Conservation (phyloP, 2,888 invertebrate genomes). For the Leptinotarsa rubiginosa region DNA sequence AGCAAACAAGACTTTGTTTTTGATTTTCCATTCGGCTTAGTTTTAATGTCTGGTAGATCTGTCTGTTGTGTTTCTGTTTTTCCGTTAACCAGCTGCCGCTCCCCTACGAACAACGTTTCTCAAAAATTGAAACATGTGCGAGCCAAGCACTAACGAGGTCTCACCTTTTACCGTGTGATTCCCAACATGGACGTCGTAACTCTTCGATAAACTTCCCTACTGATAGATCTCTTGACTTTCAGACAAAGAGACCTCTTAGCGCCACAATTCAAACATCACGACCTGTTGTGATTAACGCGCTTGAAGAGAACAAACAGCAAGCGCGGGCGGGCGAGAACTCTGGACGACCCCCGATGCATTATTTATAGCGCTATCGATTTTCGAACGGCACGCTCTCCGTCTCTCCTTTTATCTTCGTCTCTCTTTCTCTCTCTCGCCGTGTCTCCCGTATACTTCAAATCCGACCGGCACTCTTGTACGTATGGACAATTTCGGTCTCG, state of each 20-base stretch:
- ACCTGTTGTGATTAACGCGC: slow-evolving; percentile 28
- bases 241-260: neutral
- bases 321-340: slow-evolving; percentile 37
- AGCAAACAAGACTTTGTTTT: no score
- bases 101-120: no score
- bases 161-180: no score
- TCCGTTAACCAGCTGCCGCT: no score
- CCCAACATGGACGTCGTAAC: no score
- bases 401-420: slow-evolving; percentile 22
- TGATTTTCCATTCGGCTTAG: no score
- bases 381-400: slow-evolving; percentile 48
- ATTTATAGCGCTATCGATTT: slow-evolving; percentile 60
- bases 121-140: no score
- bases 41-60: no score
- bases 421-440: neutral
- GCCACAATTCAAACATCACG: slow-evolving; percentile 2
- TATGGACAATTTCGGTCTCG: slow-evolving; percentile 2
- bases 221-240: neutral
- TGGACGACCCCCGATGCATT: slow-evolving; percentile 54
- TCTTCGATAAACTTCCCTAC: no score
- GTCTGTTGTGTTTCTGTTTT: no score
- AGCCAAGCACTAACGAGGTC: no score
- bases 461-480: neutral
- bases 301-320: slow-evolving; percentile 29
- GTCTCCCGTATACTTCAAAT: slow-evolving; percentile 9